phyloP scores from a whole-genome alignment of 2,797 vertebrate genomes.

The Knipowitschia caucasica region DNA sequence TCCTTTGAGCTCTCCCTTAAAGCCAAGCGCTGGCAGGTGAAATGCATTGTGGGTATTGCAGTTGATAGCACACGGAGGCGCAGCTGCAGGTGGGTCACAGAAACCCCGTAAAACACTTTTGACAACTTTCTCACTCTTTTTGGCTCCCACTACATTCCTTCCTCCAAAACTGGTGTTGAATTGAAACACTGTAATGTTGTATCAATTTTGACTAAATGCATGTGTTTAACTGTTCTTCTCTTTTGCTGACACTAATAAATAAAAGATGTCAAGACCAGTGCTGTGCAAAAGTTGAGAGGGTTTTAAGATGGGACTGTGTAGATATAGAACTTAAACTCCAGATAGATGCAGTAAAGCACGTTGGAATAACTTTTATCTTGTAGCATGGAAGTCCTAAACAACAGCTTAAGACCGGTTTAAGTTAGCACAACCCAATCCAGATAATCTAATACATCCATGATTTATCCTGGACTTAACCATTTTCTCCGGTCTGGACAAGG shows the following conservation, averaged over 20 bases:
- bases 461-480: too few species aligned
- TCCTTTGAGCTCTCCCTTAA: neutral
- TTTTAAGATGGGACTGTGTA: neutral
- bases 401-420: too few species aligned
- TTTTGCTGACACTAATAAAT: conserved; percentile 28
- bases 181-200: conserved; percentile 5
- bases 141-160: conserved; percentile 4
- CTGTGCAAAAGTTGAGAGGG: neutral
- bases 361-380: too few species aligned
- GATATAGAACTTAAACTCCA: too few species aligned
- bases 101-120: neutral
- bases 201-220: conserved; percentile 10
- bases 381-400: too few species aligned
- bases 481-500: too few species aligned
- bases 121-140: neutral
- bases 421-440: too few species aligned
- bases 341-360: too few species aligned
- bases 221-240: conserved; percentile 5
- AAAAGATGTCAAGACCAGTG: conserved; percentile 10
- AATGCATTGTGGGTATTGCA: conserved; percentile 1
- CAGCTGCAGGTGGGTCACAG: neutral
- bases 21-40: neutral
- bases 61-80: neutral
- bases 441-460: too few species aligned
- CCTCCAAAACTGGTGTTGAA: neutral